Base-by-base conservation (phyloP, 2,888 invertebrate species). In the Eupithecia inturbata region DNA sequence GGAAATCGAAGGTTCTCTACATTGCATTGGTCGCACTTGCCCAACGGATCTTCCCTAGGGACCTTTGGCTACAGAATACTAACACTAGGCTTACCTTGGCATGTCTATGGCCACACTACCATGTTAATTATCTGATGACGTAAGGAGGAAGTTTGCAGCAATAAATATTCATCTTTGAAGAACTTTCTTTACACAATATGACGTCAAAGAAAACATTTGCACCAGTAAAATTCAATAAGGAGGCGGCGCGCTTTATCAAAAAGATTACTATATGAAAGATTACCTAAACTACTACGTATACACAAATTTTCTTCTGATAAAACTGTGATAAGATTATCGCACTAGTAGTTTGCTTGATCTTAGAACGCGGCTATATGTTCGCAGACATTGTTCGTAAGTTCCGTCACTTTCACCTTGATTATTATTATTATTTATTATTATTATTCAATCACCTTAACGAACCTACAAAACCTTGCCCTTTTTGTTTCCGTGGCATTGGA, bases 231-330 rank as follows among this genome's bases (percentile, higher is more conserved):
- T 82, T 83, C 82, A 80, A 71, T 73, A 66, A 75, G 83, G 85
- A 86, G 85, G 72, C 73, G 68, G 78, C 82, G 81, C 53, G 31
- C 36, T 75, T 80, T 81, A 84, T 82, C 82, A 80, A 78, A 81
- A 80, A 78, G 82, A 85, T 89, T 87, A 86, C 53, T 88, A 87
- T 85, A 88, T 84, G 36, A 66, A 66, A 41, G 66, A 39, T 66
- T 39, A 57, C 57, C 1, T 10, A 22, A 64, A 66, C n/a, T 39
- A 36, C 64, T 41, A 33, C 36, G 63, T 83, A 85, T 84, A 86
- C 85, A 88, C 86, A 87, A 84, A 85, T 87, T 88, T 84, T 84
- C 71, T 79, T 82, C 75, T 80, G 87, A 89, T 88, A 88, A 86
- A 79, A 79, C 66, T 74, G 77, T 75, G 85, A 85, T 85, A 86